These are phyloP conservation scores for Psilopogon haemacephalus DNA, from an alignment of 2,113 vertebrate genomes.

Conservation along the genomic window DNA sequence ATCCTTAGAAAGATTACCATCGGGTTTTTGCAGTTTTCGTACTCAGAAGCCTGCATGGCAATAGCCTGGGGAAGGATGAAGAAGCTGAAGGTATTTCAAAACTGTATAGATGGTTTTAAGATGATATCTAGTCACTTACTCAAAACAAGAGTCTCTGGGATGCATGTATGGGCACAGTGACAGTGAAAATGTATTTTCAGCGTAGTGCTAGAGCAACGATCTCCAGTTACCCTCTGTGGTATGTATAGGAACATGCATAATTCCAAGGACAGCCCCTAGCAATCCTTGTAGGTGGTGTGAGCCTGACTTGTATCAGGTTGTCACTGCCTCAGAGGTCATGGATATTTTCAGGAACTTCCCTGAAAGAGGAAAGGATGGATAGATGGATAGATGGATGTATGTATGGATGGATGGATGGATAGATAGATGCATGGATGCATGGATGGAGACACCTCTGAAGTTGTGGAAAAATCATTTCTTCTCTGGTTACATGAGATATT, in stretches of 20 bases:
- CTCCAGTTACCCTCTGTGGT: background rate
- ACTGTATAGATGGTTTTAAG: background rate
- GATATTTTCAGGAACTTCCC: background rate
- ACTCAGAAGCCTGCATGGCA: background rate
- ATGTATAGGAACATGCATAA: background rate
- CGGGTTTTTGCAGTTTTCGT: background rate
- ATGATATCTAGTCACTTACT: background rate
- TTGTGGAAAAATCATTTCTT: background rate
- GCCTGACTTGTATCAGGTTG: background rate
- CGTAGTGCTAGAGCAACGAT: background rate
- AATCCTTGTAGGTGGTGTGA: background rate
- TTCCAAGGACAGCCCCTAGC: background rate
- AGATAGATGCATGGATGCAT: background rate
- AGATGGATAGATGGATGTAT: too few species aligned
- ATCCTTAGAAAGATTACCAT: background rate
- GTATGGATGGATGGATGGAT: background rate
- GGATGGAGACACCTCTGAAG: too few species aligned
- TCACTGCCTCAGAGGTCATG: background rate
- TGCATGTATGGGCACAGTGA: background rate
- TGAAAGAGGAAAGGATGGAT: background rate
- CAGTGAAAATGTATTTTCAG: background rate
- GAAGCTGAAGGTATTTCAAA: background rate
- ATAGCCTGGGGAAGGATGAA: background rate
- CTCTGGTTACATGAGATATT: background rate
- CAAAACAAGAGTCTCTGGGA: background rate